Evolutionary conservation across 2,797 vertebrate species (phyloP), one percentile per base, ranked within the genome.

Genomic region (Serranus cabrilla): DNA sequence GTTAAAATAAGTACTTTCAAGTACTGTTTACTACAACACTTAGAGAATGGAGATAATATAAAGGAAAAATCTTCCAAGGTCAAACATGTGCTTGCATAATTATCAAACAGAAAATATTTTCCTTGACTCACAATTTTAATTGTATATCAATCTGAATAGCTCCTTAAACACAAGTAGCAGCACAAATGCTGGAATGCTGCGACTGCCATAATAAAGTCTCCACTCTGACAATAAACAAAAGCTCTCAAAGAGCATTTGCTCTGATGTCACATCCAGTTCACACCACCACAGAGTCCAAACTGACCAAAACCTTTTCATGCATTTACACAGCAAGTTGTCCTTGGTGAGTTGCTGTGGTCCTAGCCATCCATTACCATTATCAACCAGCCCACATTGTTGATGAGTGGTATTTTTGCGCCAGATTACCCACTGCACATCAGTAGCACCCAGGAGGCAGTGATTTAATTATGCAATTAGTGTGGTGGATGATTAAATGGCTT

Each of bases 381-480:
- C 92, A 90, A 89, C 89, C 85, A 87, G 85, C 87, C 91, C 89
- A 93, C 91, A 92, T 90, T 92, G 91, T 92, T 90, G 82, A 90
- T 84, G 91, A 90, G 89, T 84, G 83, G 87, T 88, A 74, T 93
- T 93, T 92, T 86, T 91, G 90, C 82, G 62, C 90, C 91, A 93
- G 91, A 94, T 92, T 92, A 92, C 86, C 87, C 91, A 81, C 85
- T 80, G 84, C 89, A 93, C 91, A 93, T 89, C 91, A 93, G 89
- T 92, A 82, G 76, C 85, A 90, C 90, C 90, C 92, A 94, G 91
- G 91, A 94, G 93, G 93, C 91, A 90, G 89, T 93, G 93, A 95
- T 95, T 95, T 94, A 93, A 95, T 95, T 94, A 95, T 83, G 91
- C 91, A 94, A 94, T 95, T 95, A 95, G 91, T 89, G 91, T 88